Evolutionary conservation across 2,797 vertebrate species (phyloP), one percentile per base, ranked within the genome.

Genomic region (Myripristis jacobus): DNA sequence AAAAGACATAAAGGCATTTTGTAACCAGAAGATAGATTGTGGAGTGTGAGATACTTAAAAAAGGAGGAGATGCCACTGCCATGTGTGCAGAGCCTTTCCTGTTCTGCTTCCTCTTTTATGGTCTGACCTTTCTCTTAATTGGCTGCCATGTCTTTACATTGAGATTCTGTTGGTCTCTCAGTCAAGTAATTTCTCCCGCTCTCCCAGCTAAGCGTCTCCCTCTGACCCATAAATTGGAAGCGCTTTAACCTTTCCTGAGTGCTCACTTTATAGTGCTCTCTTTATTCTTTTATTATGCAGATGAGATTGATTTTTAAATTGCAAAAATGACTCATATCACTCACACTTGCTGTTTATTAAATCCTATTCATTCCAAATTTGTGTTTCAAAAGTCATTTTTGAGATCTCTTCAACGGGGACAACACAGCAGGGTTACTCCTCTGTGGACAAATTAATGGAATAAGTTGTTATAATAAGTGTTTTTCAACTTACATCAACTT

Each of bases 51-150:
- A 74, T 65, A 56, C 85, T 80, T 73, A n/a, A 79, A 84, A 85
- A 82, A 84, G 72, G 70, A 82, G 77, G 79, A 73, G 82, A 76
- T 69, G 76, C 66, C 55, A 9, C 74, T 38, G 71, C 70, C 61
- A 57, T 81, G 75, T 87, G 86, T 82, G 80, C 73, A 25, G 69
- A 82, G 71, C 79, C 68, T 83, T 83, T 85, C 70, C 71, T 79
- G 64, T 75, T 73, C 81, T 53, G 81, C 89, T 81, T 87, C 81
- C 71, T 86, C 84, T 88, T 91, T 92, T 91, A 92, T 85, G 72
- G 73, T 75, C 82, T 94, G 92, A 94, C 92, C 92, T 93, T 94
- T 93, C 84, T 89, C 86, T 91, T 93, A 92, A 93, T 94, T 93
- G 92, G 91, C 87, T 88, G 88, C 88, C 88, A 86, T 90, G 87